Evolutionary conservation across 2,797 vertebrate species (phyloP).

Genomic region (Dermochelys coriacea): DNA sequence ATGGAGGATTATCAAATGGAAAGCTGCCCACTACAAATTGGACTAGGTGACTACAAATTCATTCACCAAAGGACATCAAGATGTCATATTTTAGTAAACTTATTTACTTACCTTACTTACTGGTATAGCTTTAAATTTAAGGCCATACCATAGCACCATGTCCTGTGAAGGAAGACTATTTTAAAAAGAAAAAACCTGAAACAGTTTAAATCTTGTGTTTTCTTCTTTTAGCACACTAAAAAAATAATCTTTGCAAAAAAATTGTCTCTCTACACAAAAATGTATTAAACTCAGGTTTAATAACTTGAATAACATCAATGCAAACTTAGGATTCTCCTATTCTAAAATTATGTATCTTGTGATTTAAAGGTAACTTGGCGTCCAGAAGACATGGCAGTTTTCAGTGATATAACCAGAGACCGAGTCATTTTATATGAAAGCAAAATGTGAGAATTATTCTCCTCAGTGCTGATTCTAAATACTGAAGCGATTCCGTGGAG

Average conservation of each 20-base stretch:
- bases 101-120: not conserved
- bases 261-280: not conserved
- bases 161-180: not conserved
- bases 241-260: not conserved
- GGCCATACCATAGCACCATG: not conserved
- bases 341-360: not conserved
- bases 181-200: not conserved
- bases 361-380: not conserved
- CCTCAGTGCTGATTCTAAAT: not conserved
- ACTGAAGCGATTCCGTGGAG: accelerated
- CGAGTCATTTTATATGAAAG: not conserved
- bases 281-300: not conserved
- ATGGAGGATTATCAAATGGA: not conserved
- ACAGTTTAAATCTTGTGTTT: not conserved
- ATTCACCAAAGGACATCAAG: not conserved
- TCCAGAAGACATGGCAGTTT: not conserved
- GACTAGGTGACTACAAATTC: not conserved
- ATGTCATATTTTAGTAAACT: not conserved
- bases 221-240: not conserved
- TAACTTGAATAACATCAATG: not conserved
- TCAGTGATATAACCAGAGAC: not conserved
- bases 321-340: not conserved
- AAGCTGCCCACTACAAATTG: not conserved
- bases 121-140: not conserved
- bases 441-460: constrained; percentile 1